phyloP scores from a whole-genome alignment of 1,140 invertebrate species.

The Orchesella cincta region DNA sequence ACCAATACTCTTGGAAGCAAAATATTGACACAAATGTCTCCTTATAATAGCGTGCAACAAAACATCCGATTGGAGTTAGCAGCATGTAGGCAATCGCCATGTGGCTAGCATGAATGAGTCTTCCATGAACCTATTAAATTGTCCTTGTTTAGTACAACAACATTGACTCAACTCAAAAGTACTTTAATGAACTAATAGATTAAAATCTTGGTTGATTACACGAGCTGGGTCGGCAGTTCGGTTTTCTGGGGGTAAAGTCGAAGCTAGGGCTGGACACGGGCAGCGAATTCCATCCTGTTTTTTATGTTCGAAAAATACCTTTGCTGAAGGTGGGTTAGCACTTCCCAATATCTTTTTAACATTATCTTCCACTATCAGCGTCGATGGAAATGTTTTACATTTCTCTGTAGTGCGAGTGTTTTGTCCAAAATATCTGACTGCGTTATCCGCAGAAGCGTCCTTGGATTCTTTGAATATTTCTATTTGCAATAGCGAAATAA shows the following conservation, averaged over 20 bases:
- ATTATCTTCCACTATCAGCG: too few species aligned
- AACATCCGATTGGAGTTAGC: slow-evolving; percentile 27
- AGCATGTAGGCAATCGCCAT: slow-evolving; percentile 35
- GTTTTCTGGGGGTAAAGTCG: slow-evolving; percentile 2
- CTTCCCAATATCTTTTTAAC: too few species aligned
- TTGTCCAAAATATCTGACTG: slow-evolving; percentile 13
- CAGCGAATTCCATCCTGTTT: slow-evolving; percentile 11
- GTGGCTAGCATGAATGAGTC: slow-evolving; percentile 33
- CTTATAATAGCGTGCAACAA: slow-evolving; percentile 38
- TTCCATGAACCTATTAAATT: slow-evolving; percentile 24
- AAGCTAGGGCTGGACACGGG: slow-evolving; percentile 30
- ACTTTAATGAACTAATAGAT: neutral
- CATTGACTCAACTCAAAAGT: too few species aligned
- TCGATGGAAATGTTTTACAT: too few species aligned
- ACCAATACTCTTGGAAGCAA: slow-evolving; percentile 42
- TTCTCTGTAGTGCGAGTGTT: too few species aligned
- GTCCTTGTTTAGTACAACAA: too few species aligned
- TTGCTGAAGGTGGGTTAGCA: too few species aligned
- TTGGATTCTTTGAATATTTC: too few species aligned
- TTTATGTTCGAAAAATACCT: too few species aligned
- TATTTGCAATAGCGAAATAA: too few species aligned
- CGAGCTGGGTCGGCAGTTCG: neutral
- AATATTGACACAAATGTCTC: slow-evolving; percentile 26
- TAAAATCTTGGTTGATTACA: neutral
- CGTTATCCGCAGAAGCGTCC: too few species aligned